Evolutionary conservation across 2,888 invertebrate species (phyloP), one percentile per base, ranked within the genome.

Genomic region (Ichneumoninae sp.): DNA sequence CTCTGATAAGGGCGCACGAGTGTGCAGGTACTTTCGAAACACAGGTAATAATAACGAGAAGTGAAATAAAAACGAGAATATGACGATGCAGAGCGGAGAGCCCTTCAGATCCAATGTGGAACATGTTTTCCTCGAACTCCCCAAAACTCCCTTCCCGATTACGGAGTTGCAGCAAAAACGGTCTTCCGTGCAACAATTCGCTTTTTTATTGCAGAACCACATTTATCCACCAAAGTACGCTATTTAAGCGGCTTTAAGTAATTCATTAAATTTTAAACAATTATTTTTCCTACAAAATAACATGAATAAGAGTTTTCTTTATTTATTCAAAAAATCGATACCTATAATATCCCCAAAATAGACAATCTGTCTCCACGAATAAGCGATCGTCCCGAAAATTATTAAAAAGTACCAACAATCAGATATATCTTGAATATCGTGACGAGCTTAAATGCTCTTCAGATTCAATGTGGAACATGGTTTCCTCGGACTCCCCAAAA

Each of bases 11-110:
- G 47, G 78, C 70, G 47, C 74, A 70, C 78, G 65, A 78, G 74
- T 74, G 47, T 65, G 19, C 47, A 36, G 26, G 71, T 54, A 26
- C 79, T 82, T 79, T 81, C 66, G 70, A 75, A 66, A 66, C 22
- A 30, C 81, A 79, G 82, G 52, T 72, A 79, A 84, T 76, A 71
- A 50, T 72, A 62, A 80, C 74, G 69, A 70, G 52, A n/a, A 3
- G n/a, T 30, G 69, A 72, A 36, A 69, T 65, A 22, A 72, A 33
- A 36, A 19, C 22, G 26, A 70, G 52, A 52, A 44, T 71, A 36
- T 33, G 33, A 47, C 62, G n/a, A 40, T 57, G 19, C n/a, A 47
- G 19, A 36, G 19, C 19, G 19, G 47, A 40, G 10, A 6, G 19
- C 19, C 3, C 8, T 60, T 22, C 13, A 16, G 22, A 22, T 57